These are phyloP conservation scores for Amiota minor DNA, from an alignment of 2,888 invertebrate genomes.

Conservation along the genomic window DNA sequence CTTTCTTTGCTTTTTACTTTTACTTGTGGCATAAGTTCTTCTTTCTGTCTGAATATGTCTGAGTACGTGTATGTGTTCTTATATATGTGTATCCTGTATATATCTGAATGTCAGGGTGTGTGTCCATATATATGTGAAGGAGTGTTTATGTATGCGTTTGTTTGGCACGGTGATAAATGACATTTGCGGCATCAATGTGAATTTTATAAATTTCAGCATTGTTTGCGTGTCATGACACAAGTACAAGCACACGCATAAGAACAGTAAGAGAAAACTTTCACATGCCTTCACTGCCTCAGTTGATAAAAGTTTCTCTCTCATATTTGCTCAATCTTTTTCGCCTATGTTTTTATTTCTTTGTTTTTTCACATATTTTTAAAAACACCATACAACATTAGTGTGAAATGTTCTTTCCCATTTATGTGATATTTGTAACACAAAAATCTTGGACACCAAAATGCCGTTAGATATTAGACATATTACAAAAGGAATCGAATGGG, in stretches of 20 bases:
- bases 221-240: conserved; percentile 50
- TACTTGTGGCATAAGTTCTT: too few species aligned
- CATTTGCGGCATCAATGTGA: conserved; percentile 65
- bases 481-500: too few species aligned
- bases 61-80: neutral
- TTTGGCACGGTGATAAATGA: conserved; percentile 64
- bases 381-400: too few species aligned
- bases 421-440: too few species aligned
- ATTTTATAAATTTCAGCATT: conserved; percentile 66
- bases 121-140: conserved; percentile 17
- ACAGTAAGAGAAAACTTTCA: conserved; percentile 9
- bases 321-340: neutral
- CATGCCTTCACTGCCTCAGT: neutral
- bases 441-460: too few species aligned
- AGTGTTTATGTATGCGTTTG: conserved; percentile 39
- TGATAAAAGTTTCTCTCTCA: too few species aligned
- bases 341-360: neutral
- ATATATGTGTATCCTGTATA: neutral
- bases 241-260: conserved; percentile 26
- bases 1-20: conserved; percentile 41
- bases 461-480: too few species aligned
- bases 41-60: too few species aligned
- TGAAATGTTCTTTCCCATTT: too few species aligned
- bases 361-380: too few species aligned
- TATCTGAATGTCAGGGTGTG: neutral